These are phyloP conservation scores for Peromyscus maniculatus DNA, from an alignment of 2,113 vertebrate species.

Conservation along the genomic window DNA sequence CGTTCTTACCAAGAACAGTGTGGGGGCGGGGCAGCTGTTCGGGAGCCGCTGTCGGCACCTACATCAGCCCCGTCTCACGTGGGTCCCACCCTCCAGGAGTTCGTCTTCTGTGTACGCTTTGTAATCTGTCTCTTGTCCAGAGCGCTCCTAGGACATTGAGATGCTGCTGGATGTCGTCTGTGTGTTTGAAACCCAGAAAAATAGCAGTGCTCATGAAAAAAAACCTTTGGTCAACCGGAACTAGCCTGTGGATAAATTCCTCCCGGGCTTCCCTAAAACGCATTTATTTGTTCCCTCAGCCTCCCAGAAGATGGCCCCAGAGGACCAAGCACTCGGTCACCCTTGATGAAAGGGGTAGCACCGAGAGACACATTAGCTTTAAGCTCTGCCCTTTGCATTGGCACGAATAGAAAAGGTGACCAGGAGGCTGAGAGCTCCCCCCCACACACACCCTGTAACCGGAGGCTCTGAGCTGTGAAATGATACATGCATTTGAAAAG, in stretches of 20 bases:
- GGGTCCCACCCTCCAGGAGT: too few relatives aligned
- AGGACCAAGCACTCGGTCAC: not conserved
- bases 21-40: not conserved
- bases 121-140: not conserved
- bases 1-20: not conserved
- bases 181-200: not conserved
- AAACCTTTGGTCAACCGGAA: not conserved
- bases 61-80: not conserved
- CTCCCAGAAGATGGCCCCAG: conserved; percentile 32
- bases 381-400: not conserved
- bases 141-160: not conserved
- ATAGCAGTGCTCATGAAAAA: not conserved
- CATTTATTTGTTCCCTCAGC: not conserved
- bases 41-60: too few relatives aligned
- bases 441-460: too few relatives aligned
- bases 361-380: not conserved
- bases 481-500: not conserved
- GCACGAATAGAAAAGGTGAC: not conserved
- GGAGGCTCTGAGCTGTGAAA: not conserved
- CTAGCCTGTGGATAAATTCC: not conserved
- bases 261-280: not conserved
- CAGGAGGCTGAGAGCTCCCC: not conserved
- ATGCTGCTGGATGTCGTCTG: not conserved
- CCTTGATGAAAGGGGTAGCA: not conserved
- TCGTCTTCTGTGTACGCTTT: not conserved